Evolutionary conservation across 37 sponge, comb jelly and placozoan genomes (phyloP).

Genomic region (Bolinopsis microptera): DNA sequence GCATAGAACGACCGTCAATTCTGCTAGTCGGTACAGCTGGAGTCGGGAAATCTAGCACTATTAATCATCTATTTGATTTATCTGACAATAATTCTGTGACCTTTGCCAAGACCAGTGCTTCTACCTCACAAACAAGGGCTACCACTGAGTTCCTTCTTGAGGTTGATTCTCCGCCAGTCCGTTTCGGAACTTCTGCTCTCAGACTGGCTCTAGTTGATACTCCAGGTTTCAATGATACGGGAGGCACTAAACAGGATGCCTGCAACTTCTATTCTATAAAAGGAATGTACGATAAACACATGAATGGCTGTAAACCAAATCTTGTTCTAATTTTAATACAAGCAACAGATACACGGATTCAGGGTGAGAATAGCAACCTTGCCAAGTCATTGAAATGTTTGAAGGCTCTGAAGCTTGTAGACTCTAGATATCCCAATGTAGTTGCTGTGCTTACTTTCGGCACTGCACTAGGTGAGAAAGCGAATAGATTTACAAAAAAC

Average conservation of each 20-base stretch:
- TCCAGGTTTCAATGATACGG: neutral
- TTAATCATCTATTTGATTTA: neutral
- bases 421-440: neutral
- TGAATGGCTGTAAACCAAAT: neutral
- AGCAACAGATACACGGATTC: neutral
- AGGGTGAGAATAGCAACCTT: neutral
- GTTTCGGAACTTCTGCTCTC: neutral
- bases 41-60: neutral
- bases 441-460: neutral
- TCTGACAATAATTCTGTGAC: neutral
- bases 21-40: neutral
- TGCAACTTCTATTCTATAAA: neutral
- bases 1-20: neutral
- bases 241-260: neutral
- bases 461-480: neutral
- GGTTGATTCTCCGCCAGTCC: neutral
- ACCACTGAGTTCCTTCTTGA: neutral
- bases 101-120: neutral
- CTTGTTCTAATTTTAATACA: neutral
- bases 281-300: neutral
- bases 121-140: neutral
- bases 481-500: neutral
- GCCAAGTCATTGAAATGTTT: neutral
- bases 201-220: neutral
- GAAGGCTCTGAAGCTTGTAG: neutral